Evolutionary conservation across 1,140 invertebrate species (phyloP).

Genomic region (Copidosoma floridanum): DNA sequence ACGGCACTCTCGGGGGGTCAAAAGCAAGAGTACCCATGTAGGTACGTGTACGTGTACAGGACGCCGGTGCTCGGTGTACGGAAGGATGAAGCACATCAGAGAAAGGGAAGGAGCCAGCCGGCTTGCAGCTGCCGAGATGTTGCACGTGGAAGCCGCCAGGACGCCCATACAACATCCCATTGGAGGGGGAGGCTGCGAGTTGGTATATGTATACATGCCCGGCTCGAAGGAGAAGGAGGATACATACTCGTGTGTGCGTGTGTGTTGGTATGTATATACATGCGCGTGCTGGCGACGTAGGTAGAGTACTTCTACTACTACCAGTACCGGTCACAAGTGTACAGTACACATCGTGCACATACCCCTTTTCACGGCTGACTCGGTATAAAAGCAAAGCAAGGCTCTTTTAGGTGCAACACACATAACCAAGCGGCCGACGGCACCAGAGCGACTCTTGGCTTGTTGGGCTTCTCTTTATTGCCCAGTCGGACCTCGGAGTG

Average conservation of each 20-base stretch:
- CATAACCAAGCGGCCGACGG: too few relatives aligned
- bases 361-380: conserved; percentile 49
- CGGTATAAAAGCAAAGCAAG: conserved; percentile 57
- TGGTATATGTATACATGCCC: neutral
- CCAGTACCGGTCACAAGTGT: conserved; percentile 31
- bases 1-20: too few relatives aligned
- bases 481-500: conserved; percentile 27
- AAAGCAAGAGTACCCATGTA: too few relatives aligned
- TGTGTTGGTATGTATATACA: too few relatives aligned
- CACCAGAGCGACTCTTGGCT: too few relatives aligned
- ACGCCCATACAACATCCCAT: too few relatives aligned
- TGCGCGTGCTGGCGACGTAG: conserved; percentile 19
- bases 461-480: conserved; percentile 24
- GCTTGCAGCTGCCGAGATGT: neutral
- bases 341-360: conserved; percentile 36
- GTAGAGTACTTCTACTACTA: conserved; percentile 36
- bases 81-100: too few relatives aligned
- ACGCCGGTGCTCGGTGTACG: too few relatives aligned
- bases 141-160: neutral
- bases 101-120: neutral
- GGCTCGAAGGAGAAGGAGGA: neutral
- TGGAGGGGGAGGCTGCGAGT: too few relatives aligned
- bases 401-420: conserved; percentile 56
- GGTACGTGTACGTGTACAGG: too few relatives aligned
- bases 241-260: neutral